Evolutionary conservation across 2,113 vertebrate species (phyloP), one percentile per base, ranked within the genome.

Genomic region (Paedocypris sp.): DNA sequence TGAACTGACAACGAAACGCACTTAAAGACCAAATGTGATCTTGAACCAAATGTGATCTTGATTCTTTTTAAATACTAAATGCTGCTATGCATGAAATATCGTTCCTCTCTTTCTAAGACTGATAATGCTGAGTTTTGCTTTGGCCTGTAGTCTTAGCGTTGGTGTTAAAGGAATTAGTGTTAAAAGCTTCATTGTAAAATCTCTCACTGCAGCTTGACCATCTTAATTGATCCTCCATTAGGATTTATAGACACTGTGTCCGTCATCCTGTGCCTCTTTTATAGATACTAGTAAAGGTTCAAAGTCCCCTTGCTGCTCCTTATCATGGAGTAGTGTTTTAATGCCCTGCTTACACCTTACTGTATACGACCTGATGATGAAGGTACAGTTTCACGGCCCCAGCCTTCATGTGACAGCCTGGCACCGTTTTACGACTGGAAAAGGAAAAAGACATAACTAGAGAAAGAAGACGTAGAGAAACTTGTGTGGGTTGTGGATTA

Each of bases 181-280:
- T 29, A 29, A 54, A 52, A 35, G 47, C 25, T 45, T 26, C 29
- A 33, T 29, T 59, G 65, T 68, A 64, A 76, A 75, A 69, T 22
- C 32, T 25, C 32, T 70, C 53, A 54, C 50, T 52, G 54, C 52
- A 38, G 35, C 66, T 41, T 56, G 42, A 35, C 25, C 64, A 63
- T 69, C 58, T 68, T 73, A 71, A 79, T 75, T 78, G 61, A 72
- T 75, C 60, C 52, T 59, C 49, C 60, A 58, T 69, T 74, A 74
- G 50, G 38, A 48, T 73, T 75, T 76, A 68, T 68, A 60, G 67
- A 60, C 65, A 63, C 41, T 33, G 38, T 68, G 53, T 58, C 66
- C 61, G 62, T 68, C 67, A 51, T 69, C 67, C 51, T 68, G 32
- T 47, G 29, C 42, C 36, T 62, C 60, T 19, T 73, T 75, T 71